Percentiles rank a stretch among this genome's conserved stretches.
These are phyloP conservation scores for Drosophila incognita DNA, from an alignment of 2,888 invertebrate genomes.

Conservation along the genomic window DNA sequence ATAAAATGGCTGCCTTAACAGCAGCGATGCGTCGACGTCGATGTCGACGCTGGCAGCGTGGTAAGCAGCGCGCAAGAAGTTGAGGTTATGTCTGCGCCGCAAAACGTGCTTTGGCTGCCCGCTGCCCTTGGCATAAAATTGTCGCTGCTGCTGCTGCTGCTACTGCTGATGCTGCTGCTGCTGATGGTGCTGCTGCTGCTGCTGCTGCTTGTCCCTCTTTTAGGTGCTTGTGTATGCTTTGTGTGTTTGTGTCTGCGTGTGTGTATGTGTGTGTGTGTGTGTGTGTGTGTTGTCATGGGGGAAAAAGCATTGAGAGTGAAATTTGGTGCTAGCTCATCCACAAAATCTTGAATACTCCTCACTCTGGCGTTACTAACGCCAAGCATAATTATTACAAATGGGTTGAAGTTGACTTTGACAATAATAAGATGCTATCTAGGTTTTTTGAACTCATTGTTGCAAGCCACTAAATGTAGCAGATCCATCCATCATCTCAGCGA, in stretches of 20 bases:
- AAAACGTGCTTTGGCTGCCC: conserved; percentile 71
- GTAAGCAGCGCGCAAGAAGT: conserved; percentile 79
- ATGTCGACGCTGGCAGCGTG: conserved; percentile 69
- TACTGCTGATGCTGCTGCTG: conserved; percentile 2
- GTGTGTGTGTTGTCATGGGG: neutral
- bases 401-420: neutral
- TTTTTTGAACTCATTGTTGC: neutral
- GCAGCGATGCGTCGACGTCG: conserved; percentile 36
- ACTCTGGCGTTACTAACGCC: neutral
- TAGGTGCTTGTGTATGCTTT: neutral
- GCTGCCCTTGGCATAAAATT: conserved; percentile 72
- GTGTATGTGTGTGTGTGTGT: neutral
- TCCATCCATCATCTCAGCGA: neutral
- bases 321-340: conserved; percentile 4
- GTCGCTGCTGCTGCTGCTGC: conserved; percentile 26
- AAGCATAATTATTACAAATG: neutral
- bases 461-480: neutral
- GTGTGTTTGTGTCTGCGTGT: conserved; percentile 9
- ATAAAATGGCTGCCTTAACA: conserved; percentile 71
- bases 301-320: conserved; percentile 7
- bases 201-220: conserved; percentile 2
- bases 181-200: neutral
- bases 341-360: conserved; percentile 1
- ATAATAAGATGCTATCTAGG: neutral
- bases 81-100: conserved; percentile 80